Evolutionary conservation across 2,113 vertebrate genomes (phyloP).

Genomic region (Tylochromis polylepis): DNA sequence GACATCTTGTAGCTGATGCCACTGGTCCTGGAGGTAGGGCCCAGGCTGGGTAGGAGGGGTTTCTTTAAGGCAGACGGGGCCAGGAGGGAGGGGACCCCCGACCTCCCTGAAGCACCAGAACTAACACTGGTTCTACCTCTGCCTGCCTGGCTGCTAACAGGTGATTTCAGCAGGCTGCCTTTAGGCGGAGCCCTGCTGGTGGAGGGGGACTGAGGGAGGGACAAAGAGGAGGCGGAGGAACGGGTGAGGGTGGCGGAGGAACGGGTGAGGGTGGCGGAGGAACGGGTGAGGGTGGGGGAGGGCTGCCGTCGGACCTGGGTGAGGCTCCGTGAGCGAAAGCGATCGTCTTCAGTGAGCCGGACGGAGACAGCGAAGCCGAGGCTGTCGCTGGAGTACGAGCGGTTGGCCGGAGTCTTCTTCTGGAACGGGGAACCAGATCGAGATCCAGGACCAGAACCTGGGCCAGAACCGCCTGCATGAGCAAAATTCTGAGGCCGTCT

Average conservation of each 20-base stretch:
- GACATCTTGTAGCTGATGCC: conserved; percentile 82
- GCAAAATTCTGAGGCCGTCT: not conserved
- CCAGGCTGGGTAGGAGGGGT: conserved; percentile 66
- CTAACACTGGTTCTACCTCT: not conserved
- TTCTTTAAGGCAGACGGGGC: conserved; percentile 75
- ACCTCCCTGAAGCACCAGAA: not conserved
- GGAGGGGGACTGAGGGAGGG: conserved; percentile 26
- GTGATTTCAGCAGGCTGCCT: not conserved
- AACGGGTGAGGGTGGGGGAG: conserved; percentile 49
- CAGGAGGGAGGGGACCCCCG: not conserved
- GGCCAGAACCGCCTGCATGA: conserved; percentile 45
- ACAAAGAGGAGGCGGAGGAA: not conserved
- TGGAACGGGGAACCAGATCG: conserved; percentile 44
- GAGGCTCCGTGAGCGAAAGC: conserved; percentile 88
- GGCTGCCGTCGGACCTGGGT: conserved; percentile 82
- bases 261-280: not conserved
- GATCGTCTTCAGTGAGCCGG: conserved; percentile 73
- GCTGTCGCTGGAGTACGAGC: conserved; percentile 81
- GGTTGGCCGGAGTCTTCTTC: conserved; percentile 73
- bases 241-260: conserved; percentile 59
- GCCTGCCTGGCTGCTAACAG: not conserved
- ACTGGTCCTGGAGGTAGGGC: conserved; percentile 61
- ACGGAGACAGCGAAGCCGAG: conserved; percentile 36
- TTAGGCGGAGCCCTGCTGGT: conserved; percentile 47
- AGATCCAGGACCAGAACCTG: conserved; percentile 63